phyloP scores from a whole-genome alignment of 2,797 vertebrate species.

The Chromobotia macracanthus region DNA sequence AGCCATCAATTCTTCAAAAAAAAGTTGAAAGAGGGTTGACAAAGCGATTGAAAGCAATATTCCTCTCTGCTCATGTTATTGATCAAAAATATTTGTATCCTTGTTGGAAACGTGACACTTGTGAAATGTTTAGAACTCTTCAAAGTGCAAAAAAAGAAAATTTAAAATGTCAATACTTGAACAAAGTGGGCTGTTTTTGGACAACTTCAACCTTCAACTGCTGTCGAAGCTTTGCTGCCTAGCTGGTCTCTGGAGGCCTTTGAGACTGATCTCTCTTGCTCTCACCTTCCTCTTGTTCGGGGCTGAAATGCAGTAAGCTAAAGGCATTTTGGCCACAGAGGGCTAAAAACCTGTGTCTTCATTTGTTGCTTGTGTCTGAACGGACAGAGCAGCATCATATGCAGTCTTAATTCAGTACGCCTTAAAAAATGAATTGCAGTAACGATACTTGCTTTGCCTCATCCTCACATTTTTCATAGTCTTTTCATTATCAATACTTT shows the following conservation, averaged over 20 bases:
- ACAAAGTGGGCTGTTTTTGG: conserved; percentile 37
- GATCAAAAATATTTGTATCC: conserved; percentile 28
- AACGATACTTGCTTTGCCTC: conserved; percentile 27
- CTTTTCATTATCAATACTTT: neutral
- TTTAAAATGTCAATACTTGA: conserved; percentile 53
- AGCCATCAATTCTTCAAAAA: neutral
- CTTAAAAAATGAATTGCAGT: conserved; percentile 62
- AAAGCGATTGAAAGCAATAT: conserved; percentile 53
- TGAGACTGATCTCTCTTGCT: conserved; percentile 38
- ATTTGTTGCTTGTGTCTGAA: conserved; percentile 47
- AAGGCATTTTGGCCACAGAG: conserved; percentile 36
- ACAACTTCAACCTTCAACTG: conserved; percentile 21
- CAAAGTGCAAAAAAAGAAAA: conserved; percentile 51
- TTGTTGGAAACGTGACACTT: conserved; percentile 14
- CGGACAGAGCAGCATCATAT: conserved; percentile 50
- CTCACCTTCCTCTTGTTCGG: conserved; percentile 30
- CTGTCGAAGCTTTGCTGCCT: conserved; percentile 36
- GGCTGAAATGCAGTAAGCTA: conserved; percentile 40
- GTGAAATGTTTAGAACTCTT: conserved; percentile 42
- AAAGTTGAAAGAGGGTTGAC: conserved; percentile 17
- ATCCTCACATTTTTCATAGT: neutral
- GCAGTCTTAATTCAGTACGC: conserved; percentile 65
- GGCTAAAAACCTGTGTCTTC: conserved; percentile 52
- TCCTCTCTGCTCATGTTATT: conserved; percentile 20
- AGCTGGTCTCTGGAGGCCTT: conserved; percentile 26